Evolutionary conservation across 1,140 invertebrate species (phyloP).

Genomic region (Xylocopa sonorina): DNA sequence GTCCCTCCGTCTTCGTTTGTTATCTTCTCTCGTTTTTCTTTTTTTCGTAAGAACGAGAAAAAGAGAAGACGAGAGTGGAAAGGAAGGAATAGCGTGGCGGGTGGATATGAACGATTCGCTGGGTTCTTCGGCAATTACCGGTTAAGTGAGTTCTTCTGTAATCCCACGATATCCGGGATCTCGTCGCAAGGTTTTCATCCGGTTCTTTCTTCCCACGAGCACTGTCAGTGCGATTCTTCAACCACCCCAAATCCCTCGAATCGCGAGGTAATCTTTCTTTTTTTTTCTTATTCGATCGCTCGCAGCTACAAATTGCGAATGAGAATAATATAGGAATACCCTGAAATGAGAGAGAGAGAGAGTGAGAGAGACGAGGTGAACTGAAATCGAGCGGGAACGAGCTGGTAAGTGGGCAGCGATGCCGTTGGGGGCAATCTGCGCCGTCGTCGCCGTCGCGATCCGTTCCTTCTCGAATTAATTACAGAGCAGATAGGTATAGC

Average conservation of each 20-base stretch:
- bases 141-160: slow-evolving; percentile 57
- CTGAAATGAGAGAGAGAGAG: neutral
- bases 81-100: slow-evolving; percentile 12
- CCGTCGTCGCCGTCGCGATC: slow-evolving; percentile 14
- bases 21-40: neutral
- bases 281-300: too few species aligned
- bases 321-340: too few species aligned
- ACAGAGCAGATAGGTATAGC: slow-evolving; percentile 65
- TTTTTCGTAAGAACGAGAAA: too few species aligned
- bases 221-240: neutral
- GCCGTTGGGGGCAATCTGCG: neutral
- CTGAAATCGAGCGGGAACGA: neutral
- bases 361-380: too few species aligned
- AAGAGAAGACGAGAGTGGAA: neutral
- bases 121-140: slow-evolving; percentile 40
- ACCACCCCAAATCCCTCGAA: neutral
- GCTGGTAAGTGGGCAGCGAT: neutral
- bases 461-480: slow-evolving; percentile 75
- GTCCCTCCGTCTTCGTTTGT: slow-evolving; percentile 46
- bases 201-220: neutral
- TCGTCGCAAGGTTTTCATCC: slow-evolving; percentile 14
- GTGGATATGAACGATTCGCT: slow-evolving; percentile 18
- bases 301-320: neutral
- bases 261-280: neutral
- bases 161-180: slow-evolving; percentile 35